These are phyloP conservation scores for Ryuthela nishihirai DNA, from an alignment of 2,888 invertebrate genomes.

Conservation along the genomic window DNA sequence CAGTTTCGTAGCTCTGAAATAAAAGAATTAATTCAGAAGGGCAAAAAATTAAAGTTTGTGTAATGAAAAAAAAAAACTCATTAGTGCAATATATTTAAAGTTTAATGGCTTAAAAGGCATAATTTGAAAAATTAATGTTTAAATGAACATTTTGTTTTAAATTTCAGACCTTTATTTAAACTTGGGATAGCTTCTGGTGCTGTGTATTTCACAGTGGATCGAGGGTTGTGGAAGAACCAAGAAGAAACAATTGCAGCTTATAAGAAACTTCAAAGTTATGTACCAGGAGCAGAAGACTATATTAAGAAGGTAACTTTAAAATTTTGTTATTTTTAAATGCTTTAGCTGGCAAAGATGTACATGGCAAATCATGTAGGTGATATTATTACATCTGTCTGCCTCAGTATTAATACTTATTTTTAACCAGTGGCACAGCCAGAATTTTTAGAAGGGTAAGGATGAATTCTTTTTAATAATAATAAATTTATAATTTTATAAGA, in stretches of 20 bases:
- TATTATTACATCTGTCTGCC: no score
- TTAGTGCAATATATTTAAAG: background rate
- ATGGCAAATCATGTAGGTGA: no score
- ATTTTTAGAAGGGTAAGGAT: no score
- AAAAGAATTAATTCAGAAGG: no score
- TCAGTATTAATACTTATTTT: no score
- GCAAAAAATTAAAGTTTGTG: no score
- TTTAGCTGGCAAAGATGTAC: no score
- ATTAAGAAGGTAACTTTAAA: background rate
- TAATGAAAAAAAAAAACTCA: background rate
- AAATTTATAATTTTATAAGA: no score
- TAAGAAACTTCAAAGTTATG: background rate
- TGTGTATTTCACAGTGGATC: constrained; percentile 1
- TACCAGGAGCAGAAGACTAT: background rate
- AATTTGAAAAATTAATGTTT: background rate
- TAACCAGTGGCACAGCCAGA: no score
- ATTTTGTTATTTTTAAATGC: no score
- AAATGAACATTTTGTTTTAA: background rate
- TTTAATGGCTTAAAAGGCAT: background rate
- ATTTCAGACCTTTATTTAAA: background rate
- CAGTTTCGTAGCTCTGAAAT: no score
- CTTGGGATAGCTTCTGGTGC: background rate
- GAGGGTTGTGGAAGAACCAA: constrained; percentile 1
- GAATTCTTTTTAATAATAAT: no score
- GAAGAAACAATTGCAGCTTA: background rate